Evolutionary conservation across 92 coral and sea anemone genomes (phyloP), one percentile per base, ranked within the genome.

Genomic region (Heliopora coerulea): DNA sequence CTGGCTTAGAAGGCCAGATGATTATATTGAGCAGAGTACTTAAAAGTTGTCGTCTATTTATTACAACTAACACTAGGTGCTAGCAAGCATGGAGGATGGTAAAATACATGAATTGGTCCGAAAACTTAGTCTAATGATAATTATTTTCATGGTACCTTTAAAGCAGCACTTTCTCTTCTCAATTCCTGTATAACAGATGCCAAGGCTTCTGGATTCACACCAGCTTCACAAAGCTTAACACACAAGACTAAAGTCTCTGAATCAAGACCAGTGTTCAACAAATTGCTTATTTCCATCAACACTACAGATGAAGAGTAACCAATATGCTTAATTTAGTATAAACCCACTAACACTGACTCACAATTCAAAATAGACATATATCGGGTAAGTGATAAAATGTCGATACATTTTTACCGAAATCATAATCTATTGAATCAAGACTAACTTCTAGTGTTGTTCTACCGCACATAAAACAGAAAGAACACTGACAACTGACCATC

Each of bases 141-240:
- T 61, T 21, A 61, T 61, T 31, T 9, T 23, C 13, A 21, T 21
- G 3, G 13, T 54, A 91, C 97, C 90, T 90, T 96, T 46, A 95
- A 30, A 18, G 97, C 91, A 3, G 91, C 88, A 8, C 96, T 85
- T 54, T 95, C 99, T 59, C 96, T 65, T 60, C 97, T 81, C 54
- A 95, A 79, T 81, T 95, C 99, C 65, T 87, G 89, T 17, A 95
- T 85, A 0, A 95, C 99, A 3, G 96, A 88, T 28, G 99, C 99
- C 50, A 95, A 68, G 14, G 99, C 96, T 29, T 95, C 99, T 10
- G 99, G 99, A 39, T 95, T 95, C 18, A 95, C 97, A 17, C 99
- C 99, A 10, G 96, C 91, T 73, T 95, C 99, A 79, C 99, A 95
- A 6, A 95, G 74, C 73, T 95, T 95, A 15, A 93, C 98, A 86